Evolutionary conservation across 1,140 invertebrate species (phyloP), one percentile per base, ranked within the genome.

Genomic region (Apolygus lucorum): DNA sequence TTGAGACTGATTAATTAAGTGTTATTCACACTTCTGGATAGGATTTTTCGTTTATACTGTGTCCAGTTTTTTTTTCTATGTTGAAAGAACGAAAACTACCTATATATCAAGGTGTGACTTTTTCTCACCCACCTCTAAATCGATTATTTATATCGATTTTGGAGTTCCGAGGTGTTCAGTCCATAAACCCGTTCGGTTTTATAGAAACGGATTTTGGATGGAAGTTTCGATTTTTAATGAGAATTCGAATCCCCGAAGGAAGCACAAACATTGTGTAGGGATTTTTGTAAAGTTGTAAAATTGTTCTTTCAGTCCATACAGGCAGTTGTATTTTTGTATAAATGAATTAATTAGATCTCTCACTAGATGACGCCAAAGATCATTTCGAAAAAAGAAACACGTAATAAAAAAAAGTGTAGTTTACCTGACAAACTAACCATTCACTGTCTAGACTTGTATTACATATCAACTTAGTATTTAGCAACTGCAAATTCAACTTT

Each of bases 321-420:
- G 27, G 29, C 68, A 64, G 63, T 59, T 70, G 68, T 70, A 70
- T 70, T 70, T 70, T 70, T 70, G 65, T 70, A 70, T 24, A 62
- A 62, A 70, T 52, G 54, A 70, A 70, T 54, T 54, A 66, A 34
- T 63, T 52, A 66, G 69, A 70, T 70, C 69, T 70, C 69, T 66
- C 54, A 59, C 54, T 42, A 70, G 69, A 70, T 70, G 59, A 70
- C 63, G 69, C 69, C 69, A 70, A 70, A 70, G 69, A 70, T 66
- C 28, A 11, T 49, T 63, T 64, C n/a, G 49, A 70, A 14, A 24
- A 65, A 42, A 22, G 4, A 49, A 63, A 17, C 62, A 63, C 62
- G 22, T 25, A 14, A 63, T 25, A 63, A 63, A 63, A 63, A 63
- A 63, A 49, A 49, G 17, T 49, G 17, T 49, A 49, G 8, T 49